Base-by-base conservation (phyloP, 2,888 invertebrate genomes). In the Aelia acuminata region DNA sequence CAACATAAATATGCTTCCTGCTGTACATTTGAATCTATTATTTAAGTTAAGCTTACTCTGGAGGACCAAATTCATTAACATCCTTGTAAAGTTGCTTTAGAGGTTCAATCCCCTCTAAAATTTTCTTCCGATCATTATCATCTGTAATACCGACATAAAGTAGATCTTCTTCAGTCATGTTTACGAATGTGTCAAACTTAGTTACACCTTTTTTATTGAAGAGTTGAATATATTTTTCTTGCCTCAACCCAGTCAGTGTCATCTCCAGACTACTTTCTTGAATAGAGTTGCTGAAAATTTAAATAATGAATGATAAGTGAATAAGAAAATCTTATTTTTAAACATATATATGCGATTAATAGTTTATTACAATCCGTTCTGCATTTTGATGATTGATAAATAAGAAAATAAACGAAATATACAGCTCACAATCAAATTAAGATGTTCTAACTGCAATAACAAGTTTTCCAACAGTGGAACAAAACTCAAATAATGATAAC, bases 141-240 rank as follows among this genome's bases (percentile, higher is more conserved):
- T 89, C 70, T 47, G 88, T 84, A 39, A 89, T 87, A 20, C 89
- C 89, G 35, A 89, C 86, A 49, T 87, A 75, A 53, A 70, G 63
- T 1, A 89, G 75, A 89, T 89, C 89, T 53, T 89, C 89, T 88
- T 89, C 88, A 85, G 84, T 89, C 85, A 89, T 63, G n/a, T 88
- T 75, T 13, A 89, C 70, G 53, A 89, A 89, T 43, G 88, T 89
- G 15, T 89, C 89, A 84, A 88, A 63, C 3, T 85, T 88, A 8
- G 80, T 80, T 22, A 89, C 88, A 39, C 89, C 86, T 75, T 89
- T 88, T 26, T 88, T 50, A 35, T 88, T 84, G 53, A 89, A 89
- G 50, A 88, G 63, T 43, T 89, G 84, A 22, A 88, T 43, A 57
- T 89, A 89, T 57, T 89, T 87, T 35, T 89, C 88, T n/a, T 89